Evolutionary conservation across 2,113 vertebrate species (phyloP).

Genomic region (Terrapene triunguis): DNA sequence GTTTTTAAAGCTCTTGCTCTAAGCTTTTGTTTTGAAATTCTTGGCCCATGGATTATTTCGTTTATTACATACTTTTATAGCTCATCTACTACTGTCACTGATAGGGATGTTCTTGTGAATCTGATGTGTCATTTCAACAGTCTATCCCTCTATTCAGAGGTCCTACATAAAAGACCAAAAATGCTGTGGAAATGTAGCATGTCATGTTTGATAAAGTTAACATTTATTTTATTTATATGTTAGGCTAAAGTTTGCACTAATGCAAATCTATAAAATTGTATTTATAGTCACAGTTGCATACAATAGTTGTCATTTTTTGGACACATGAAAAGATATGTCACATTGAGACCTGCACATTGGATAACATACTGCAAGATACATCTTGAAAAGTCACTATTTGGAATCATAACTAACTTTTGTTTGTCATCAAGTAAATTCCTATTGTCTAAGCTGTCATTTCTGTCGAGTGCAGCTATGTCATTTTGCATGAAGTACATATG

Average conservation of each 20-base stretch:
- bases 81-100: neutral
- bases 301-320: neutral
- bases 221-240: neutral
- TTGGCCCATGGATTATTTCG: neutral
- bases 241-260: neutral
- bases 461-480: neutral
- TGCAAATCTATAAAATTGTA: neutral
- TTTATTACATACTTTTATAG: neutral
- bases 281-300: neutral
- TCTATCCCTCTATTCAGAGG: neutral
- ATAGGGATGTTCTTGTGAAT: neutral
- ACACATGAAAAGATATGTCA: neutral
- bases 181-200: neutral
- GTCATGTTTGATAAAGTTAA: neutral
- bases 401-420: neutral
- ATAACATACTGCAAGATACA: rapidly evolving
- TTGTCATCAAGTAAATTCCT: neutral
- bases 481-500: neutral
- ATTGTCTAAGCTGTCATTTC: neutral
- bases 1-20: neutral
- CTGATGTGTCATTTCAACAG: neutral
- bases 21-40: neutral
- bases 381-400: neutral
- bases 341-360: neutral
- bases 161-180: neutral